Base-by-base conservation (phyloP, 1,140 invertebrate species). In the Drosophila mauritiana region DNA sequence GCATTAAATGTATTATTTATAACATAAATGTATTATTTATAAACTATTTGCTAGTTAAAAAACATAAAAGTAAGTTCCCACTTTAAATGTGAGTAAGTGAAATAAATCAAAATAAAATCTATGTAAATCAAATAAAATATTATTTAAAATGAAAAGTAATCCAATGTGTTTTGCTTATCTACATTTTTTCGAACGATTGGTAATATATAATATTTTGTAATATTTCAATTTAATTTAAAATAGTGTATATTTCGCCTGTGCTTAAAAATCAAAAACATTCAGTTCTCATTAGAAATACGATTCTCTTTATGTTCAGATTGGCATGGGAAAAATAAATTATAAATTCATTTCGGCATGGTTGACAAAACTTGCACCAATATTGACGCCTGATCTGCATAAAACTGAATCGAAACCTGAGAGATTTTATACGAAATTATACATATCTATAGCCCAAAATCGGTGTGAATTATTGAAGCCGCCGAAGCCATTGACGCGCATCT, bases 311-410 rank as follows among this genome's bases (percentile, higher is more conserved):
- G 37, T 56, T 31, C 43, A 39, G 45, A 65, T 52, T 49, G 61
- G 36, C 59, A 57, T 65, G 61, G 61, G 37, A 76, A 67, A 62
- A 75, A 67, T 57, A 76, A 31, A 74, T 74, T 55, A 49, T 55
- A 56, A 67, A 67, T 53, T 75, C 36, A 25, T 25, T 22, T 62
- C 57, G 31, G 36, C 31, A 36, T 49, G 67, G 43, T 27, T 45
- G 59, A 65, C 59, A 52, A 70, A 59, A 55, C 52, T 63, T 54
- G 69, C 57, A 55, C 68, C 36, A 56, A 73, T 73, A 63, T 37
- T 64, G 22, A 70, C 64, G 43, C 56, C 74, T 55, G 31, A 77
- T 77, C 22, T 77, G 61, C 72, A 76, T 76, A 76, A 31, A 56
- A 51, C 25, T 57, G 40, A 76, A 67, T 40, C 63, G 53, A 54